Evolutionary conservation across 23 tunicate species (phyloP).

Genomic region (Trididemnum nubilum): DNA sequence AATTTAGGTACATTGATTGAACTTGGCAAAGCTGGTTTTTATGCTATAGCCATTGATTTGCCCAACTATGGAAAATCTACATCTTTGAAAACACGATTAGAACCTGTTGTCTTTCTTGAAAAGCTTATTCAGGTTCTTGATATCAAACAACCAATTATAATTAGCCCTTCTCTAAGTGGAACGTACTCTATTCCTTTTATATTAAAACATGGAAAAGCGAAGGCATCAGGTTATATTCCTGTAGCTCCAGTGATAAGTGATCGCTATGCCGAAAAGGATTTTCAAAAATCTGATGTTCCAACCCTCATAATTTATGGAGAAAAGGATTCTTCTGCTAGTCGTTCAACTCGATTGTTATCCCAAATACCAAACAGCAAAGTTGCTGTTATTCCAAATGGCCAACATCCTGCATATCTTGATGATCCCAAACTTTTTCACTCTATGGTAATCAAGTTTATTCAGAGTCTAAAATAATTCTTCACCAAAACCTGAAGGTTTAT

Average conservation of each 20-base stretch:
- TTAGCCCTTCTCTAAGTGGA: slow-evolving; percentile 80
- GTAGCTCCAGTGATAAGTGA: slow-evolving; percentile 47
- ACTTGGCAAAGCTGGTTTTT: slow-evolving; percentile 43
- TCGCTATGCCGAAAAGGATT: slow-evolving; percentile 11
- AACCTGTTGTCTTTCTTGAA: slow-evolving; percentile 15
- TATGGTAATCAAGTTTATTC: slow-evolving; percentile 34
- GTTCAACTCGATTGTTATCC: not conserved
- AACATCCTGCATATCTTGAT: slow-evolving; percentile 62
- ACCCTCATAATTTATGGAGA: slow-evolving; percentile 62
- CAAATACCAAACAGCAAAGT: slow-evolving; percentile 29
- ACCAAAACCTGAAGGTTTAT: too few relatives aligned
- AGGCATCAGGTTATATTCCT: slow-evolving; percentile 54
- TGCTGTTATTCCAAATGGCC: slow-evolving; percentile 44
- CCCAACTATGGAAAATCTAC: slow-evolving; percentile 75
- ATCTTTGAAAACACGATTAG: not conserved
- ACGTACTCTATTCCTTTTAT: slow-evolving; percentile 61
- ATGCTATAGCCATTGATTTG: slow-evolving; percentile 72
- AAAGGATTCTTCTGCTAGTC: slow-evolving; percentile 34
- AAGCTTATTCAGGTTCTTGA: slow-evolving; percentile 17
- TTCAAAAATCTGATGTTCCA: slow-evolving; percentile 23
- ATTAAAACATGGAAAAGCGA: not conserved
- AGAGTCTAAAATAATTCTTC: slow-evolving; percentile 1
- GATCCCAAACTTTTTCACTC: slow-evolving; percentile 59
- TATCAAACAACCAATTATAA: slow-evolving; percentile 35
- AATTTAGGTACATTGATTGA: slow-evolving; percentile 38